Base-by-base conservation (phyloP, 2,113 vertebrate genomes). In the Chelonoidis abingdonii region DNA sequence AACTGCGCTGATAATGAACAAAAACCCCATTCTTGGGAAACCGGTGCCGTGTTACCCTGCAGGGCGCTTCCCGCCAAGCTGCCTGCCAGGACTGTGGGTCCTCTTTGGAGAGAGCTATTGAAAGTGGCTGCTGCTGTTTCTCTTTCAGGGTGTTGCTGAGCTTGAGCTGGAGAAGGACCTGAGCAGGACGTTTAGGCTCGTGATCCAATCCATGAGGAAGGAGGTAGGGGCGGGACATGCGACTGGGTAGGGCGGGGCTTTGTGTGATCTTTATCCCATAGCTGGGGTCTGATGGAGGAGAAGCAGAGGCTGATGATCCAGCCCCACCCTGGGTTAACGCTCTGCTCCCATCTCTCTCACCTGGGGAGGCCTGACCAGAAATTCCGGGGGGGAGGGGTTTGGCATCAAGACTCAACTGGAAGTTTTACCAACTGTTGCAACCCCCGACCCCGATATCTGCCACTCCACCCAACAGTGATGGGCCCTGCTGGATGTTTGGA, bases 151-250 rank as follows among this genome's bases (percentile, higher is more conserved):
- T 1, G 98, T 98, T 1, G 98, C 98, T 0, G 99, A 99, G 90
- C 98, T 98, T 0, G 99, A 99, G 95, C 93, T 99, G 47, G 98
- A 99, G 92, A 97, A 97, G 93, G 97, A 99, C 89, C 50, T 99
- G 49, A 93, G 82, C 92, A 98, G 98, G 19, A 98, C 98, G 1
- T 98, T 99, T 87, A 99, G 98, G 83, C 84, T 92, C 52, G 62
- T 99, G n/a, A 98, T 99, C 75, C 95, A 47, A 83, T 94, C 97
- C 35, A 81, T 79, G 6, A 86, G 8, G 38, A 97, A 84, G 52
- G 93, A 83, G 84, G 98, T 98, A 96, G 93, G 75, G 76, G 10
- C 10, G 9, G 21, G 79, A 56, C n/a, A 27, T 52, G 35, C 2
- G 5, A 4, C 1, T 31, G 59, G 27, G 35, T 4, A 5, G 4